Base-by-base conservation (phyloP, 2,888 invertebrate genomes). In the Allophyes oxyacanthae region DNA sequence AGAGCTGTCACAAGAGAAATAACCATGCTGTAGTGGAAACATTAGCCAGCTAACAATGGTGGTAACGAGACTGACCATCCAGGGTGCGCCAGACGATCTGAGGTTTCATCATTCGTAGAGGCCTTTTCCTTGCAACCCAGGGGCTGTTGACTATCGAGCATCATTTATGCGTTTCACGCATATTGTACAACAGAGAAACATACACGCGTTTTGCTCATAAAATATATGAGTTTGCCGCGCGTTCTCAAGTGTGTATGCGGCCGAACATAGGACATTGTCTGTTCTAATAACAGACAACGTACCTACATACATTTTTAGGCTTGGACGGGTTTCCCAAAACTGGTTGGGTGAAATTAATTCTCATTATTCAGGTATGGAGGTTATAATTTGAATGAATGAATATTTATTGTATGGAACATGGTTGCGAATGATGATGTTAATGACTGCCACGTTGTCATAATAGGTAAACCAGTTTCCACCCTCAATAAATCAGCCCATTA, bases 291-390 rank as follows among this genome's bases (percentile, higher is more conserved):
- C 41, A 26, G n/a, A 64, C 40, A 55, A 10, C 13, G 36, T 49
- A 37, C 41, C 3, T 20, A 20, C 20, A 69, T 30, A 53, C 48
- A 64, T 64, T 70, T 64, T 71, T 41, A 43, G 48, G 42, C 65
- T 26, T 38, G 20, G 11, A 13, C 38, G 50, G 32, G 7, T 46
- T 14, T 34, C 50, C 45, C 46, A 65, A 65, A 71, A 71, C 64
- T 51, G 30, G 28, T 28, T 28, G 50, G 72, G 66, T 71, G 10
- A 11, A 71, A 65, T 65, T 65, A 65, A 71, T 72, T 40, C 38
- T 57, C 38, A 45, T 40, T 65, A 48, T 13, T 15, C 64, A 50
- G 42, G 50, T 71, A 71, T 45, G 37, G 20, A 40, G 42, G 32
- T 6, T 28, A 28, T 2, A 28, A 28, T 8, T 4, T 28, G 8